Base-by-base conservation (phyloP, 2,888 invertebrate species). In the Lasius platythorax region DNA sequence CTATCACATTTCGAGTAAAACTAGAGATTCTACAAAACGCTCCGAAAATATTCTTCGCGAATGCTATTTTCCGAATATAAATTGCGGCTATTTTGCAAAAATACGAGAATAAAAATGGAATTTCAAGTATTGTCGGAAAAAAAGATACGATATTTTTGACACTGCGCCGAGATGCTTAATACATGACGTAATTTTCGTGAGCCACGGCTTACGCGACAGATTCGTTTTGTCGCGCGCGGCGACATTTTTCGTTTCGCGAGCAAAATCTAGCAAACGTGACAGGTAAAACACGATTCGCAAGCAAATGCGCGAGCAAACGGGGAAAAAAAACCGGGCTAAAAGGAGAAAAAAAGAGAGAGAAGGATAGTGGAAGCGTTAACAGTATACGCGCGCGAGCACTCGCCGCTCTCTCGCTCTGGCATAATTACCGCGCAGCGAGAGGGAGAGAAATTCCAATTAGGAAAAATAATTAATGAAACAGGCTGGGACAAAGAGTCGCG, bases 391-490 rank as follows among this genome's bases (percentile, higher is more conserved):
- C 64, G 43, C 72, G 58, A 53, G 43, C 68, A 70, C 43, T 40
- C 40, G 61, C 43, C 63, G 18, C 43, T 46, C 9, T 78, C 43
- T 73, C 70, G 73, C 66, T 74, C 53, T n/a, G 23, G 37, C 37
- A 63, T 79, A 85, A 83, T 85, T 83, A 79, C 2, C 30, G 61
- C 64, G 40, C 40, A 58, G 37, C 64, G 70, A 72, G 64, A 72
- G 72, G 33, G 46, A 83, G 73, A 23, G 43, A 83, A 85, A 73
- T 75, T 78, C 53, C 83, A 85, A 85, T 85, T 83, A 83, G 74
- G 56, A 83, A 85, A 85, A 85, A 85, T 85, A 83, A 85, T 85
- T 85, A 83, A 76, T 68, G 74, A 72, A 72, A 50, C 37, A 46
- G 74, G 53, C 58, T 68, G 53, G n/a, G 53, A n/a, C 40, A 5